A percentile compares a stretch with the other conserved stretches of the same genome.
Conservation (phyloP, 2,888 invertebrate genomes). For the Agrochola macilenta region DNA sequence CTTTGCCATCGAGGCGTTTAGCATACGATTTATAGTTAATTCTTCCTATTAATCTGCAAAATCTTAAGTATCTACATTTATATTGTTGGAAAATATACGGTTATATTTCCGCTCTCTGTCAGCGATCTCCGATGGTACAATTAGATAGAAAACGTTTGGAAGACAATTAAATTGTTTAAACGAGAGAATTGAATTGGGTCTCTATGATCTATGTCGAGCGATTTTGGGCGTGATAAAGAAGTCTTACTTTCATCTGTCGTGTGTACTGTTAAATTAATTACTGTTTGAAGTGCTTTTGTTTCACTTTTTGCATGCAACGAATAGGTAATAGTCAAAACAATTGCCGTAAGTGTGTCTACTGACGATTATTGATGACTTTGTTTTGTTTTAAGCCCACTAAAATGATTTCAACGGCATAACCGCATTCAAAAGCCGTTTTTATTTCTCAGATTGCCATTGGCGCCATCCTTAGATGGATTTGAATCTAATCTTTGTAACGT, state of each 20-base stretch:
- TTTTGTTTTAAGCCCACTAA: no score
- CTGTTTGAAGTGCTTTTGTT: slow-evolving; percentile 28
- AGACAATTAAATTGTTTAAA: slow-evolving; percentile 72
- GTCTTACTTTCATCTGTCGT: slow-evolving; percentile 54
- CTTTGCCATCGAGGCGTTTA: slow-evolving; percentile 58
- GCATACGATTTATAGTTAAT: slow-evolving; percentile 51
- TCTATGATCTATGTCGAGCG: slow-evolving; percentile 61
- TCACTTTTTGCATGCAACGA: slow-evolving; percentile 48
- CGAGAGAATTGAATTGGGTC: slow-evolving; percentile 54
- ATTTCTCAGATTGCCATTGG: neutral
- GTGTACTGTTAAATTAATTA: slow-evolving; percentile 40
- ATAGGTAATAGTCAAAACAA: slow-evolving; percentile 2
- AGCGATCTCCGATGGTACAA: slow-evolving; percentile 74
- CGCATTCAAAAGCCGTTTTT: neutral
- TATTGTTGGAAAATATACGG: slow-evolving; percentile 65
- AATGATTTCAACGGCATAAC: neutral
- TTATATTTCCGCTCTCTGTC: slow-evolving; percentile 69
- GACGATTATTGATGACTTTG: slow-evolving; percentile 16
- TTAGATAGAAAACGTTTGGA: slow-evolving; percentile 72
- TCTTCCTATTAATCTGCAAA: slow-evolving; percentile 52
- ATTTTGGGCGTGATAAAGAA: slow-evolving; percentile 48
- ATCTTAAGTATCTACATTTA: slow-evolving; percentile 51
- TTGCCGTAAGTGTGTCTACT: slow-evolving; percentile 3
- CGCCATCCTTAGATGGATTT: slow-evolving; percentile 14
- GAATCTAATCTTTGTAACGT: slow-evolving; percentile 16